Conservation (phyloP, 2,888 invertebrate species). For the Salpingus planirostris region DNA sequence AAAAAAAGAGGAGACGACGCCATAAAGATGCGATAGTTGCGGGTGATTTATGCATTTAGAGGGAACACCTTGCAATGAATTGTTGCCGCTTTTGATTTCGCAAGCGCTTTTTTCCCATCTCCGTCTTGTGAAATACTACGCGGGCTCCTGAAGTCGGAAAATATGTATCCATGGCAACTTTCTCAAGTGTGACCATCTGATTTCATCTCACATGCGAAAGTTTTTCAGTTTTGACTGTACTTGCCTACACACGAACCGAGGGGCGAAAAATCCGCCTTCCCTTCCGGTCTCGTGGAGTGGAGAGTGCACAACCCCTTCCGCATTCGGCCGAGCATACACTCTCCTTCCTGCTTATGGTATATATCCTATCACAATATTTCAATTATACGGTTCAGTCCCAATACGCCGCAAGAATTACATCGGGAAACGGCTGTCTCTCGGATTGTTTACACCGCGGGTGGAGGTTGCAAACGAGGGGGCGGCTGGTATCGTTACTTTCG, state of each 20-base stretch:
- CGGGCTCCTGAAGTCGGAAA: too few relatives aligned
- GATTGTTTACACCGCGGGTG: slow-evolving; percentile 11
- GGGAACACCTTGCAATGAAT: slow-evolving; percentile 11
- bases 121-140: too few relatives aligned
- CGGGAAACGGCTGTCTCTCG: slow-evolving; percentile 9
- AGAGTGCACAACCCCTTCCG: too few relatives aligned
- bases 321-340: slow-evolving; percentile 8
- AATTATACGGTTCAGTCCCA: slow-evolving; percentile 11
- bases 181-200: slow-evolving; percentile 14
- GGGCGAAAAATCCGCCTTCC: slow-evolving; percentile 11
- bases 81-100: slow-evolving; percentile 11
- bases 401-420: slow-evolving; percentile 13
- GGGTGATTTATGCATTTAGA: slow-evolving; percentile 11
- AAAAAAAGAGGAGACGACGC: too few relatives aligned
- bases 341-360: slow-evolving; percentile 13
- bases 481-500: too few relatives aligned
- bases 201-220: slow-evolving; percentile 8
- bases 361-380: slow-evolving; percentile 14
- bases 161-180: slow-evolving; percentile 17
- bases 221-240: slow-evolving; percentile 15
- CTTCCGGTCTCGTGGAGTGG: slow-evolving; percentile 1
- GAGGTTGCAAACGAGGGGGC: too few relatives aligned
- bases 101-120: slow-evolving; percentile 12
- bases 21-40: too few relatives aligned
- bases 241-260: slow-evolving; percentile 9